These are phyloP conservation scores for Toxotes jaculatrix DNA, from an alignment of 2,113 vertebrate species.

Conservation along the genomic window DNA sequence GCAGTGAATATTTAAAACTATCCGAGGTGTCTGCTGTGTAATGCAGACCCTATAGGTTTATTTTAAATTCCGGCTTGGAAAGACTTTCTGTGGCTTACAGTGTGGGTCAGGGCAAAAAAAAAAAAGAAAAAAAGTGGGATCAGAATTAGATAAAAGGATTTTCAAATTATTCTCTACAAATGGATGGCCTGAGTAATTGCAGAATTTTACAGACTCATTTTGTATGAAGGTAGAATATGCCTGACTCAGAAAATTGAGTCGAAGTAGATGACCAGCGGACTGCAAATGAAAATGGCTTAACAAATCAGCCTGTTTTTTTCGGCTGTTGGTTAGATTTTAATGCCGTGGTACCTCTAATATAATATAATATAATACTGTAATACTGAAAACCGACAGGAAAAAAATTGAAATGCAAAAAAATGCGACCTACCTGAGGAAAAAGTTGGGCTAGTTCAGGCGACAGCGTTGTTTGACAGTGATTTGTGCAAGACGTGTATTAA, in stretches of 20 bases:
- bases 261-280: constrained; percentile 10
- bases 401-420: constrained; percentile 2
- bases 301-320: constrained; percentile 13
- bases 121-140: not conserved
- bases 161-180: constrained; percentile 20
- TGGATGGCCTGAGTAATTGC: constrained; percentile 8
- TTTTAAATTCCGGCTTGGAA: not conserved
- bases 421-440: not conserved
- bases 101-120: not conserved
- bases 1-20: not conserved
- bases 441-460: not conserved
- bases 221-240: not conserved
- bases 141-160: constrained; percentile 27
- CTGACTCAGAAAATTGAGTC: constrained; percentile 1
- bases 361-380: not conserved
- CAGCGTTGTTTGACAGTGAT: not conserved
- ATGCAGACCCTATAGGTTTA: not conserved
- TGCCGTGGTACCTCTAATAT: not conserved
- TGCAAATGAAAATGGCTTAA: constrained; percentile 44
- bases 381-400: not conserved
- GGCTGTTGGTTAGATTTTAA: not conserved
- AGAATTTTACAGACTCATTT: not conserved
- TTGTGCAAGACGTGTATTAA: not conserved
- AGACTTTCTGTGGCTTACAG: not conserved
- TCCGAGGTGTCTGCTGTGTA: not conserved